phyloP scores from a whole-genome alignment of 1,140 invertebrate genomes.

The Tetramorium parvispinum region DNA sequence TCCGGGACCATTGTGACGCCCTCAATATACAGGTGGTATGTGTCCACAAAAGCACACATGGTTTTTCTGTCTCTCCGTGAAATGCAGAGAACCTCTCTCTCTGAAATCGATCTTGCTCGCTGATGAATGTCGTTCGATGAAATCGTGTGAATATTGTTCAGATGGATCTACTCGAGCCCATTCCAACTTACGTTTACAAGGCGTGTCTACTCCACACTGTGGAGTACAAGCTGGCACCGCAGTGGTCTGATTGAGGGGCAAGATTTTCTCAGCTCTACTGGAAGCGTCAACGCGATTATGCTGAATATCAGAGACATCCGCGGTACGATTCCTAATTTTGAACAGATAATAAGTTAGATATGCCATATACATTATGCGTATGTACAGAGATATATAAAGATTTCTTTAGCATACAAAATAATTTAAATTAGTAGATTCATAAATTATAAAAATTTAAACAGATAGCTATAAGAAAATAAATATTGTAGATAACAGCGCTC shows the following conservation, averaged over 20 bases:
- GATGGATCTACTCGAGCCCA: constrained; percentile 24
- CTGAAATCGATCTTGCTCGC: neutral
- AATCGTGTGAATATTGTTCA: constrained; percentile 24
- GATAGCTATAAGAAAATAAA: neutral
- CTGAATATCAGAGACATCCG: constrained; percentile 67
- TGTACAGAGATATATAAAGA: neutral
- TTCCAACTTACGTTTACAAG: constrained; percentile 70
- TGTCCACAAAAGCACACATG: neutral
- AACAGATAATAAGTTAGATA: constrained; percentile 21
- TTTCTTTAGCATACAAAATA: neutral
- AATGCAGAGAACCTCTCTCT: neutral
- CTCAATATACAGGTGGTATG: constrained; percentile 64
- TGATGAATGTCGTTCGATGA: too few relatives aligned
- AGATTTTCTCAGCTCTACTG: constrained; percentile 71
- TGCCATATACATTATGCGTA: neutral
- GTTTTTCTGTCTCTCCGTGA: neutral
- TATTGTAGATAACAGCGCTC: constrained; percentile 58
- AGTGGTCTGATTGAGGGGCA: constrained; percentile 76
- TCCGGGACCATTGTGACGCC: constrained; percentile 62
- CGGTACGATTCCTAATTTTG: neutral
- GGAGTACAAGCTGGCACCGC: constrained; percentile 73
- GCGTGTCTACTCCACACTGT: constrained; percentile 75
- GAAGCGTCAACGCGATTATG: constrained; percentile 69
- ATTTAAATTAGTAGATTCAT: neutral
- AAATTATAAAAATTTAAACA: neutral